A percentile compares a stretch with the other conserved stretches of the same genome.
These are phyloP conservation scores for Tamias sibiricus DNA, from an alignment of 2,113 vertebrate species.

Conservation along the genomic window DNA sequence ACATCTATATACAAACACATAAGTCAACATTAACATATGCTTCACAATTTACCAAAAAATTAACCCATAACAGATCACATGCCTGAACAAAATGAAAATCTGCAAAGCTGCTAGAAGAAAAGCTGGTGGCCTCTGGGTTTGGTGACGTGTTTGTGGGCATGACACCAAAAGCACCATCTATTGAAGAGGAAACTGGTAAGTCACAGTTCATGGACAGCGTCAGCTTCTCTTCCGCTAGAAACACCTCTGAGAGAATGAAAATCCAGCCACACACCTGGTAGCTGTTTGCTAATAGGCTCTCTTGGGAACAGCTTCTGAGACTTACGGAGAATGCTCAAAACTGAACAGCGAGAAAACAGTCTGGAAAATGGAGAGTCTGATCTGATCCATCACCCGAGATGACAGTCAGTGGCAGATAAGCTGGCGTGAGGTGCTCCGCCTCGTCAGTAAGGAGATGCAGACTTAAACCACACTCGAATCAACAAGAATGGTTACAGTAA, in stretches of 20 bases:
- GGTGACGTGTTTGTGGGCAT: neutral
- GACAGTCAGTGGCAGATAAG: neutral
- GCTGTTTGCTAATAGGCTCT: neutral
- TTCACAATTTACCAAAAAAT: neutral
- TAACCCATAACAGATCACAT: neutral
- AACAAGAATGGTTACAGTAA: neutral
- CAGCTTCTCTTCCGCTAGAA: neutral
- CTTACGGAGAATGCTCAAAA: neutral
- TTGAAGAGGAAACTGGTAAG: neutral
- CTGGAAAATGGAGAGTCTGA: neutral
- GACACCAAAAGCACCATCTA: neutral
- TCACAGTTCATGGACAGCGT: neutral
- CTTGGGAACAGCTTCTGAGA: neutral
- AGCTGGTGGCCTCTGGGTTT: neutral
- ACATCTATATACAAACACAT: neutral
- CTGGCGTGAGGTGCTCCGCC: rapidly evolving
- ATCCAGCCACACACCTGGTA: neutral
- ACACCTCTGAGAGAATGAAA: neutral
- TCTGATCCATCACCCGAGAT: neutral
- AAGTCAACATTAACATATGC: neutral
- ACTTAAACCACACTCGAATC: neutral
- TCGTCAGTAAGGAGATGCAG: neutral
- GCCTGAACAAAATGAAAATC: neutral
- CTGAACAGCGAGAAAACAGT: neutral
- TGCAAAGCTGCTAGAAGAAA: neutral